Base-by-base conservation (phyloP, 2,113 vertebrate species). In the Piaya cayana region DNA sequence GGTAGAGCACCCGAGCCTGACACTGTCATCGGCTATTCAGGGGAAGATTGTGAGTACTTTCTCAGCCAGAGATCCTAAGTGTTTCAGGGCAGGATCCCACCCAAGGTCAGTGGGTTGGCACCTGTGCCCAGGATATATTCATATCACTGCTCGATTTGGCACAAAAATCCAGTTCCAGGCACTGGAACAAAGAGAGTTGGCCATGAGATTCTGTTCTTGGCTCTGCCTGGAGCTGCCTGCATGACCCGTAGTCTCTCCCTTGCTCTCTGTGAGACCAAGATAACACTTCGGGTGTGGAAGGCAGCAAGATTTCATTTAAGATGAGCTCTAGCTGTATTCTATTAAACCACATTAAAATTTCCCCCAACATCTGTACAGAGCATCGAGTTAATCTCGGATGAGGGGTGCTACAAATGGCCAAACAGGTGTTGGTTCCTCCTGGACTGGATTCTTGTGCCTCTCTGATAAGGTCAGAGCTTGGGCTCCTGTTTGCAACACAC, bases 21-120 rank as follows among this genome's bases (percentile, higher is more conserved):
- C 37, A 94, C 98, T 8, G 79, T 98, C 92, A 98, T 98, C 7
- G 99, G 99, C 34, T 99, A 98, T 18, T 99, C 99, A 0, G 99
- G 99, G 75, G 99, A 99, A 97, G 99, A 99, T 96, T 98, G 99
- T 99, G 97, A 99, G 99, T 99, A 96, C 70, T 62, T 45, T 15
- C 63, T 47, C 70, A 77, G 55, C 12, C 47, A 9, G 18, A 64
- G 42, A 32, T 22, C 5, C 2, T 71, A 39, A 69, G 70, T 49
- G 43, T 29, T 67, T 19, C 32, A 19, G 30, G 87, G 69, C 55
- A 15, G 64, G 52, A 23, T 25, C 52, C 37, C 58, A 42, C 47
- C 68, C n/a, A 5, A 34, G 50, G 70, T 30, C 79, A 43, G 55
- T n/a, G 62, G 43, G n/a, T 20, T 39, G 49, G 42, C 18, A 26